Base-by-base conservation (phyloP, 2,888 invertebrate genomes). In the Chromoteleia sp. region DNA sequence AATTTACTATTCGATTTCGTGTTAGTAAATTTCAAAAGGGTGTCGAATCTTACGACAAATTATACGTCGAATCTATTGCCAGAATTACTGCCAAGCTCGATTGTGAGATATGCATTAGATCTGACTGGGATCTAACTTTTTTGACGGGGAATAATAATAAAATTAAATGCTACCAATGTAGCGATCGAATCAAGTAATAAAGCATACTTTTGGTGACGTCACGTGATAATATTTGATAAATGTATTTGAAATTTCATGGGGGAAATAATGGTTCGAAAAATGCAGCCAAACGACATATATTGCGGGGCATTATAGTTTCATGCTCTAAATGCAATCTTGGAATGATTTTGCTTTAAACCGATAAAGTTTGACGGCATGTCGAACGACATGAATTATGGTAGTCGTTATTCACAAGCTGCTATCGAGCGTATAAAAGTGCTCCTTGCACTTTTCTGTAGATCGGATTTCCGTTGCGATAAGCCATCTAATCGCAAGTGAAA, bases 351-450 rank as follows among this genome's bases (percentile, higher is more conserved):
- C 80, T 74, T 58, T 74, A 74, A 80, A 63, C 80, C 80, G 70
- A 80, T 80, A 74, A 74, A 80, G 74, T 80, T 74, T 80, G 80
- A 80, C 80, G 45, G 67, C 76, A 59, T 76, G 75, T 76, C 81
- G 80, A 70, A 75, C 52, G 70, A 70, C 75, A 73, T 81, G 81
- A 81, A 81, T 81, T 81, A 81, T 81, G 76, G 68, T 74, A 77
- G 77, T 70, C 70, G 73, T 82, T 82, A 82, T 82, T 82, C 77
- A 74, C 58, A 50, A 50, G 81, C 39, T 70, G 68, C 63, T 75
- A 63, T 77, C 74, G 73, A 77, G 77, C 77, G 74, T 78, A 77
- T 68, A 78, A 78, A 78, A 82, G 65, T 77, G 78, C 74, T 78
- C 29, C 71, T 78, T 82, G 82, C 77, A 78, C 63, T 82, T 81